These are phyloP conservation scores for Phania funesta DNA, from an alignment of 2,888 invertebrate species.

Conservation along the genomic window DNA sequence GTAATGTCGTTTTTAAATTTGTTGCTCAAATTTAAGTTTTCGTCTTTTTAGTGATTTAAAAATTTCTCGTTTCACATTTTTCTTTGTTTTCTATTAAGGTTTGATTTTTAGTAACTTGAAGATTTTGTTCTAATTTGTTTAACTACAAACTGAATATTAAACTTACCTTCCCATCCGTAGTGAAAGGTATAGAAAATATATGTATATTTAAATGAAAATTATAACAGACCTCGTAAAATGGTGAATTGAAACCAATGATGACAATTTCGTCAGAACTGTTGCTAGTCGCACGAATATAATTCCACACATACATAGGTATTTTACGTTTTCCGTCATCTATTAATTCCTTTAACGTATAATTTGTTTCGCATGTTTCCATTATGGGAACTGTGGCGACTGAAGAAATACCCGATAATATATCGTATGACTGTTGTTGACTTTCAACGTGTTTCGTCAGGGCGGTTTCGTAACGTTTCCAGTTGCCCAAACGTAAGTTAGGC, in stretches of 20 bases:
- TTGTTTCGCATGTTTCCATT: neutral
- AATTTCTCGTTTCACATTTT: no score
- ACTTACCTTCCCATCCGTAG: no score
- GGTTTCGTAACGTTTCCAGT: slow-evolving; percentile 56
- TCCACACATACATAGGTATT: slow-evolving; percentile 58
- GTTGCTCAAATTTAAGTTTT: no score
- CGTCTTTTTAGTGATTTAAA: no score
- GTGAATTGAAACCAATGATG: slow-evolving; percentile 64
- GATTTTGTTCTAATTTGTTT: no score
- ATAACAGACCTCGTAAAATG: slow-evolving; percentile 54
- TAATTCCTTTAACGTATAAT: slow-evolving; percentile 7
- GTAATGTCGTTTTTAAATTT: no score
- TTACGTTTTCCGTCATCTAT: neutral
- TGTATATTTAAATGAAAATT: neutral
- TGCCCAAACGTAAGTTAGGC: slow-evolving; percentile 58
- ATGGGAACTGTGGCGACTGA: neutral
- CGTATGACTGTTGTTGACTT: slow-evolving; percentile 2
- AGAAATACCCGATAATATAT: slow-evolving; percentile 49
- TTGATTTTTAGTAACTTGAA: no score
- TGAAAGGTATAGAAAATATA: no score
- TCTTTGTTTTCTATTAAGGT: no score
- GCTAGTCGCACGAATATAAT: slow-evolving; percentile 51
- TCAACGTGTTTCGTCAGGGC: slow-evolving; percentile 39
- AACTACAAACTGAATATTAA: no score
- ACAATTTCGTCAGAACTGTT: slow-evolving; percentile 49